A percentile compares a stretch with the other conserved stretches of the same genome.
These are phyloP conservation scores for Volucella bombylans DNA, from an alignment of 2,888 invertebrate species.

Conservation along the genomic window DNA sequence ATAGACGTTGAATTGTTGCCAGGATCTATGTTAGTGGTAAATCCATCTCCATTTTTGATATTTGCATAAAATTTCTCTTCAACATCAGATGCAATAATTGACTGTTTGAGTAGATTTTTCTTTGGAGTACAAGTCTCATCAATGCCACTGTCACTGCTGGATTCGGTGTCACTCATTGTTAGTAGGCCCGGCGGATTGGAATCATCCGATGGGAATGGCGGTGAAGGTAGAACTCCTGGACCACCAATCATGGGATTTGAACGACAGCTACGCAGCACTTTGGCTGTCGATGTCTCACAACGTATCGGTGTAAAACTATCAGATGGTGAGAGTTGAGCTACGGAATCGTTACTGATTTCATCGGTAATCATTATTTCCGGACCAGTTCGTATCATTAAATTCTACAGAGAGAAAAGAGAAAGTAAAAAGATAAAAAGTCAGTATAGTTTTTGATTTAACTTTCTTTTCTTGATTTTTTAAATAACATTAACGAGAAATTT, in stretches of 20 bases:
- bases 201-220: slow-evolving; percentile 77
- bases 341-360: slow-evolving; percentile 57
- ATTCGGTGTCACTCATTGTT: slow-evolving; percentile 78
- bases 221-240: slow-evolving; percentile 78
- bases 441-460: neutral
- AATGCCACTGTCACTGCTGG: slow-evolving; percentile 80
- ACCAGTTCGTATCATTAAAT: slow-evolving; percentile 32
- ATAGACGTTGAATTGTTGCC: slow-evolving; percentile 33
- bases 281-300: slow-evolving; percentile 66
- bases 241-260: slow-evolving; percentile 82
- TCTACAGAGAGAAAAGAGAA: slow-evolving; percentile 20
- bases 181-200: slow-evolving; percentile 78
- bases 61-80: slow-evolving; percentile 40
- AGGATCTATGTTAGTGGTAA: slow-evolving; percentile 43
- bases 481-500: slow-evolving; percentile 10
- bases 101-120: slow-evolving; percentile 60
- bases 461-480: neutral
- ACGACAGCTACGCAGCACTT: slow-evolving; percentile 78
- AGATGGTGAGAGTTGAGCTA: slow-evolving; percentile 63
- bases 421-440: neutral
- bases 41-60: slow-evolving; percentile 37
- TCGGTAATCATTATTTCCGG: slow-evolving; percentile 64
- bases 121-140: slow-evolving; percentile 77
- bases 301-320: slow-evolving; percentile 54
- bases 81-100: slow-evolving; percentile 54